Evolutionary conservation across 2,888 invertebrate species (phyloP), one percentile per base, ranked within the genome.

Genomic region (Hetaerina titia): DNA sequence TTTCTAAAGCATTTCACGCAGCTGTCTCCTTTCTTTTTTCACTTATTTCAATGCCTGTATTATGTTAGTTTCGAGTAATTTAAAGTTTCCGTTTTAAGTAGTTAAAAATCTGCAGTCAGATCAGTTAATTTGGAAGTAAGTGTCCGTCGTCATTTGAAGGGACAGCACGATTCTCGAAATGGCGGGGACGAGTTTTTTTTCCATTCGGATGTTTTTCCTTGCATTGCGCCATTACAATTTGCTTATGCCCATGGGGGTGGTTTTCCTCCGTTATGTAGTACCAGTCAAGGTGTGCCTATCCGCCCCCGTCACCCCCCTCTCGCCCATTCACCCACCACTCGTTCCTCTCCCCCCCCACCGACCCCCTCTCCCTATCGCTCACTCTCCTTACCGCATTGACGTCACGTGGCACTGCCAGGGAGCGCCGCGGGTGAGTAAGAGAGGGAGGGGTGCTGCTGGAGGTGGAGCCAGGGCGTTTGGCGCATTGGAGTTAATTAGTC

Each of bases 321-420:
- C 89, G 9, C 56, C 56, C 89, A 25, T 74, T 74, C 25, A 7
- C 89, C 89, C 89, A 4, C 22, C 19, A 9, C 6, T 22, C 58
- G 1, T 57, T 57, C 56, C 19, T 1, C n/a, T n/a, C 57, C 57
- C 89, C 5, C 56, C 57, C 74, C 56, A 19, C 6, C 45, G 17
- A 2, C 31, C 69, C 4, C 69, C 56, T 11, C 64, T 25, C 19
- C 7, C 22, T 45, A 7, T 22, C 45, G 19, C 69, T 22, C 56
- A 45, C 31, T n/a, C 22, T n/a, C 74, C 92, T 69, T 95, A 95
- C 64, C 89, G 88, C 89, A 89, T 95, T 95, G 89, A 95, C 88
- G 94, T 69, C 89, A 95, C 69, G 64, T 89, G 88, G 88, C 63
- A 81, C 25, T 81, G 81, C 81, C 89, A 81, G n/a, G 69, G 81